These are phyloP conservation scores for Morpho achilles DNA, from an alignment of 2,888 invertebrate genomes.

Conservation along the genomic window DNA sequence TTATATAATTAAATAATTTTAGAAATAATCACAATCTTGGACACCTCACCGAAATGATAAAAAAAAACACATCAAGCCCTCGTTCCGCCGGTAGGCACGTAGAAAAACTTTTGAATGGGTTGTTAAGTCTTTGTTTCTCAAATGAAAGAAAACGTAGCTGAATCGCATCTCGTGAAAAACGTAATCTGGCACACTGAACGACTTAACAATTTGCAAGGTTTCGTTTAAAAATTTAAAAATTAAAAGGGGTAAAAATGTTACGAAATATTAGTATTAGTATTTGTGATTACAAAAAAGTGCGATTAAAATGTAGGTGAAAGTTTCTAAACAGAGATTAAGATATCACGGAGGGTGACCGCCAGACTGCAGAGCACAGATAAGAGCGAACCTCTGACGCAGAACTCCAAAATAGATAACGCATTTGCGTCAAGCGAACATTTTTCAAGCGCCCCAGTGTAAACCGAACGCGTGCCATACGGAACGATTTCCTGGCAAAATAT, in stretches of 20 bases:
- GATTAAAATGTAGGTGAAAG: conserved; percentile 14
- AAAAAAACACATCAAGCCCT: conserved; percentile 3
- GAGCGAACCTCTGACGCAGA: conserved; percentile 67
- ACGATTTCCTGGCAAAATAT: conserved; percentile 70
- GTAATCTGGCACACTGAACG: conserved; percentile 8
- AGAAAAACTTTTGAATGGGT: conserved; percentile 9
- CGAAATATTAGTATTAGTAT: neutral
- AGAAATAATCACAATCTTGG: neutral
- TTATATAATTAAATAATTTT: neutral
- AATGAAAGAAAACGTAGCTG: conserved; percentile 15
- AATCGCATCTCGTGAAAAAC: conserved; percentile 10
- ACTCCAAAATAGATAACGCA: conserved; percentile 77
- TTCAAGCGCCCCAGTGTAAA: conserved; percentile 64
- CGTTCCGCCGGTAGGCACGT: conserved; percentile 3
- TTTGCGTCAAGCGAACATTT: conserved; percentile 77
- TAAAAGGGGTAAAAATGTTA: neutral
- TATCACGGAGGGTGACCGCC: conserved; percentile 59
- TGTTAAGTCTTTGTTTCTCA: conserved; percentile 9
- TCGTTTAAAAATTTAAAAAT: neutral
- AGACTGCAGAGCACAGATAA: conserved; percentile 70
- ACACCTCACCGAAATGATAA: neutral
- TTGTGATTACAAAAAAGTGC: neutral
- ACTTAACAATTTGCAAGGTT: neutral
- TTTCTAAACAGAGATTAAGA: conserved; percentile 32
- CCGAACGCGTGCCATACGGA: conserved; percentile 60